These are phyloP conservation scores for Cavia aperea DNA, from an alignment of 2,113 vertebrate genomes.

Conservation along the genomic window DNA sequence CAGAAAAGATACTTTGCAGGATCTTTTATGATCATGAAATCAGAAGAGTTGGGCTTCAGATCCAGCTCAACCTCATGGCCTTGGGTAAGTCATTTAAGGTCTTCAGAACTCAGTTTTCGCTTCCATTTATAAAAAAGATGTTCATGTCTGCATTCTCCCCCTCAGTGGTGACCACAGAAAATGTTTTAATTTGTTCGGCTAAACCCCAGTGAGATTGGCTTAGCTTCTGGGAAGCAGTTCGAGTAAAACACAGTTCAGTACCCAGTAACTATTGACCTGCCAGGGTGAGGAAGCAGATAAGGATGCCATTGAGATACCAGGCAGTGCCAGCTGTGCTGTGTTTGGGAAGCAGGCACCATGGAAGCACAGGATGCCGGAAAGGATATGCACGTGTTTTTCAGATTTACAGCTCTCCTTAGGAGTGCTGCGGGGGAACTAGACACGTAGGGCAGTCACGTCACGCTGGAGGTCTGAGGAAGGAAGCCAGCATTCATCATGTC, in stretches of 20 bases:
- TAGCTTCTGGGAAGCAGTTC: neutral
- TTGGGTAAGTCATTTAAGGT: neutral
- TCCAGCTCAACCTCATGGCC: neutral
- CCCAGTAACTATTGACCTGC: neutral
- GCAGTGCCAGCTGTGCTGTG: rapidly evolving
- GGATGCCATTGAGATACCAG: rapidly evolving
- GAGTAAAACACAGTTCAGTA: neutral
- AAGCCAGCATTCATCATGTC: neutral
- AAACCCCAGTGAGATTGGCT: neutral
- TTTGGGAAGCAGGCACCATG: neutral
- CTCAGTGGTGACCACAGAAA: neutral
- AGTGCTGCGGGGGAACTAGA: neutral
- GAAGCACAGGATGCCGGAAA: neutral
- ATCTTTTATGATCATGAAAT: neutral
- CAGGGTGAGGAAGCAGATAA: neutral
- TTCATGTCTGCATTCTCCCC: neutral
- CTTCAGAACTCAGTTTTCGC: neutral
- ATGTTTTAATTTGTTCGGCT: neutral
- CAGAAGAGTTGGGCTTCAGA: neutral
- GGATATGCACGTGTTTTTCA: neutral
- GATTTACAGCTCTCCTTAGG: neutral
- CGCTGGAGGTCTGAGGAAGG: neutral
- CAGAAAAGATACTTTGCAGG: neutral
- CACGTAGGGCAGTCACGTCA: rapidly evolving
- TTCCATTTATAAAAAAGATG: neutral